Evolutionary conservation across 1,140 invertebrate species (phyloP).

Genomic region (Procambarus virginalis): DNA sequence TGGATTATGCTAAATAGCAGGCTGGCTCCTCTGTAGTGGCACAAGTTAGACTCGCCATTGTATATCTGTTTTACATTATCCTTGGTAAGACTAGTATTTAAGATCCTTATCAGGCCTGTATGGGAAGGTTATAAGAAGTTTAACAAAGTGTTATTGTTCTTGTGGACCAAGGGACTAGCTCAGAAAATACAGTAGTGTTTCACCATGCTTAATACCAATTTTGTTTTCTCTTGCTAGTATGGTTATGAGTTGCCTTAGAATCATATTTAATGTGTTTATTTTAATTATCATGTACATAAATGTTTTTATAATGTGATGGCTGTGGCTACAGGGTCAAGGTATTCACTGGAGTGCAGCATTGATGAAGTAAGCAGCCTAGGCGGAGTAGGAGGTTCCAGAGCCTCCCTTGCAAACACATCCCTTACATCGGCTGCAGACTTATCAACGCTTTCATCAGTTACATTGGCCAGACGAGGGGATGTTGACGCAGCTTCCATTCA

Average conservation of each 20-base stretch:
- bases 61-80: no score
- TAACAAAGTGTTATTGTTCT: no score
- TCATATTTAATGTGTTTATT: not conserved
- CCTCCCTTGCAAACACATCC: slow-evolving; percentile 87
- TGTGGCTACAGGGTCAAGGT: slow-evolving; percentile 78
- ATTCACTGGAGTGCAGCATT: slow-evolving; percentile 81
- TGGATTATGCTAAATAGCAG: no score
- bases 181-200: no score
- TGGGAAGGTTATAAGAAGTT: no score
- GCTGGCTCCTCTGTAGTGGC: no score
- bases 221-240: not conserved
- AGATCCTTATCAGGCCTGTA: no score
- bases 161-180: no score
- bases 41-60: no score
- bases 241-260: not conserved
- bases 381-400: slow-evolving; percentile 78
- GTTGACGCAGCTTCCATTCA: slow-evolving; percentile 62
- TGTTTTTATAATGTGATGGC: not conserved
- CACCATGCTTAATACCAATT: no score
- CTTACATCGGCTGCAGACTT: slow-evolving; percentile 88
- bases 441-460: slow-evolving; percentile 84
- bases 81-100: no score
- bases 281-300: not conserved
- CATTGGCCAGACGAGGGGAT: slow-evolving; percentile 76
- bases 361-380: slow-evolving; percentile 81